Percentiles rank a stretch among this genome's conserved stretches.
Conservation (phyloP, 1,140 invertebrate species). For the Drosophila suzukii region DNA sequence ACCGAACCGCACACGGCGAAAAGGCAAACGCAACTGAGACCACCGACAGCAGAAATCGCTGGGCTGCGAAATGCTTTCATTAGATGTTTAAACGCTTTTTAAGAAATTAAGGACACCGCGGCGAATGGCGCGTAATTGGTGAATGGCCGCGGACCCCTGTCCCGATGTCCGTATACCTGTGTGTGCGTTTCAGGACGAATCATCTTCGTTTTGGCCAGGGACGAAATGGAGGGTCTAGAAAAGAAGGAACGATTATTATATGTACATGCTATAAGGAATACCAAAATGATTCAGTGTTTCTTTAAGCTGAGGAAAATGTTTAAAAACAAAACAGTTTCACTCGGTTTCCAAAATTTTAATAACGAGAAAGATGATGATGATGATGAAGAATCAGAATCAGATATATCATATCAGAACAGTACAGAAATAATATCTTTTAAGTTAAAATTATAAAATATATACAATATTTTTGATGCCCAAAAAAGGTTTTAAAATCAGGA, state of each 20-base stretch:
- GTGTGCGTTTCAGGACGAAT: conserved; percentile 18
- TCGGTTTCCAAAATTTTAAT: too few relatives aligned
- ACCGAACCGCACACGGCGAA: conserved; percentile 64
- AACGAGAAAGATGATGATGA: too few relatives aligned
- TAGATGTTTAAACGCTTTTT: conserved; percentile 82
- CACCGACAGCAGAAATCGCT: conserved; percentile 60
- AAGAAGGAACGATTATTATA: not conserved
- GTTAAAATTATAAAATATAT: too few relatives aligned
- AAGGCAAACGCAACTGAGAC: conserved; percentile 74
- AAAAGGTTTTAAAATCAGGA: too few relatives aligned
- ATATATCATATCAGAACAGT: too few relatives aligned
- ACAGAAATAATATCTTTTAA: too few relatives aligned
- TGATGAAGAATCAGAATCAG: too few relatives aligned
- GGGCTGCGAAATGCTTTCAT: conserved; percentile 69
- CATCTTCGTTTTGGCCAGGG: conserved; percentile 26
- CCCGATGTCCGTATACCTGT: not conserved
- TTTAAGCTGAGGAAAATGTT: too few relatives aligned
- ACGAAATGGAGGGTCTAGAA: not conserved
- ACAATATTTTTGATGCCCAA: too few relatives aligned
- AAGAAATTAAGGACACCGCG: conserved; percentile 79
- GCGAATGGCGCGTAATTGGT: conserved; percentile 74
- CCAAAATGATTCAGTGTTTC: too few relatives aligned
- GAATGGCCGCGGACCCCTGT: conserved; percentile 55
- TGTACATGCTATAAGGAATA: not conserved
- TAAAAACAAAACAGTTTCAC: too few relatives aligned